Conservation (phyloP, 2,888 invertebrate genomes). For the Strigamia crassipes region DNA sequence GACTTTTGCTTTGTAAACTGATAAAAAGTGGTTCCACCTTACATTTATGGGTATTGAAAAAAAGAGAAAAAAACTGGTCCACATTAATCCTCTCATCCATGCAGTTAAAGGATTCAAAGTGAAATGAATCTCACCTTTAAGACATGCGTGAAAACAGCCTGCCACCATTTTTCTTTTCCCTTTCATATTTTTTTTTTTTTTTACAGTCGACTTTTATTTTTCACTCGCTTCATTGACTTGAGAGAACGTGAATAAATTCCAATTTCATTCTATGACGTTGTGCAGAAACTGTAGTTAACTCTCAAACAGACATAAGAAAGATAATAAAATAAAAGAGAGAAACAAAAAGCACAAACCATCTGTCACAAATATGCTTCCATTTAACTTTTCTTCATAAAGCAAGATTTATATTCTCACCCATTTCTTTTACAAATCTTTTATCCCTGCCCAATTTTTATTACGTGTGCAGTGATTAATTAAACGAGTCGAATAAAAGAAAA, state of each 20-base stretch:
- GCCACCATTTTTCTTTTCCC: constrained; percentile 19
- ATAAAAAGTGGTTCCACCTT: constrained; percentile 30
- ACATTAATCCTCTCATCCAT: constrained; percentile 34
- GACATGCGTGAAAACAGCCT: constrained; percentile 24
- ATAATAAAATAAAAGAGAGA: constrained; percentile 11
- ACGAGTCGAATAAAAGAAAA: constrained; percentile 17
- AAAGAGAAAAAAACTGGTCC: neutral
- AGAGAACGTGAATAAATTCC: constrained; percentile 5
- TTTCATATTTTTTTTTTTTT: constrained; percentile 11
- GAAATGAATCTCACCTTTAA: constrained; percentile 27
- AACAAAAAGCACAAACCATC: constrained; percentile 37
- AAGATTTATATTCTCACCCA: neutral
- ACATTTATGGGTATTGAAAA: neutral
- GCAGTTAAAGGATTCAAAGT: constrained; percentile 2
- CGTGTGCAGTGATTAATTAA: constrained; percentile 24
- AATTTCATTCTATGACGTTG: neutral
- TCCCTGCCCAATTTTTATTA: constrained; percentile 3
- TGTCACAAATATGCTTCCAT: constrained; percentile 34
- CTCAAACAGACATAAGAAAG: neutral
- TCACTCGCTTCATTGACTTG: neutral
- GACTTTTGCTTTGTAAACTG: neutral
- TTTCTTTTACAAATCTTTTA: neutral
- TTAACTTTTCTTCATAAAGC: constrained; percentile 24
- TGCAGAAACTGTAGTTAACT: constrained; percentile 28
- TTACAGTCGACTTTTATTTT: neutral